phyloP scores from a whole-genome alignment of 2,888 invertebrate genomes.

The Xestia ashworthii region DNA sequence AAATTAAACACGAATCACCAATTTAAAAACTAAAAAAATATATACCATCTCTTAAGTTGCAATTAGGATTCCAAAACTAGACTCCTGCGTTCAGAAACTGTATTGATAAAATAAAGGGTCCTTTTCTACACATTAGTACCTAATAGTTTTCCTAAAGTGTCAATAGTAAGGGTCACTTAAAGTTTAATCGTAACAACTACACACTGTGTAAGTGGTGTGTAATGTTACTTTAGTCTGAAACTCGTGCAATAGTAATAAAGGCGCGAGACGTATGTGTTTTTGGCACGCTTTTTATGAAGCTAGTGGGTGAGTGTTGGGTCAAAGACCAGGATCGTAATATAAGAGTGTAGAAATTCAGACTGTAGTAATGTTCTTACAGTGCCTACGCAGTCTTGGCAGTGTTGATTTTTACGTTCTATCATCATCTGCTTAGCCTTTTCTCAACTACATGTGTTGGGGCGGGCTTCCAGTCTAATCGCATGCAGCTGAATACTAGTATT shows the following conservation, averaged over 20 bases:
- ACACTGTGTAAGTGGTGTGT: not conserved
- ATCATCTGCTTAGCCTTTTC: too few species aligned
- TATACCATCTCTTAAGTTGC: too few species aligned
- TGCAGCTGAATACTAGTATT: too few species aligned
- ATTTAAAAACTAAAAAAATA: too few species aligned
- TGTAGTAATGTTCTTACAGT: constrained; percentile 3
- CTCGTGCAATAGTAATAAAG: constrained; percentile 9
- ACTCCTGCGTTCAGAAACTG: constrained; percentile 1
- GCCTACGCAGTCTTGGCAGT: not conserved
- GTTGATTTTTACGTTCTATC: not conserved
- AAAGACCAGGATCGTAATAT: not conserved
- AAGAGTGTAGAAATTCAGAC: not conserved
- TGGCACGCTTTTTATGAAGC: not conserved
- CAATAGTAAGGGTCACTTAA: constrained; percentile 1
- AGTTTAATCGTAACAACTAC: constrained; percentile 16
- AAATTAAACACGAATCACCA: too few species aligned
- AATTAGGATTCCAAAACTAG: too few species aligned
- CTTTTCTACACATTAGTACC: constrained; percentile 28
- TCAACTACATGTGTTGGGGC: too few species aligned
- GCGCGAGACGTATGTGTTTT: constrained; percentile 1
- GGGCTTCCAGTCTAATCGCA: too few species aligned
- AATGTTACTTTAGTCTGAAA: constrained; percentile 15
- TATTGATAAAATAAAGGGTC: constrained; percentile 28
- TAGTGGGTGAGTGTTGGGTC: not conserved
- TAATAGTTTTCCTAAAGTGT: not conserved